A percentile compares a stretch with the other conserved stretches of the same genome.
These are phyloP conservation scores for Pycnomerus fuliginosus DNA, from an alignment of 2,888 invertebrate genomes.

Conservation along the genomic window DNA sequence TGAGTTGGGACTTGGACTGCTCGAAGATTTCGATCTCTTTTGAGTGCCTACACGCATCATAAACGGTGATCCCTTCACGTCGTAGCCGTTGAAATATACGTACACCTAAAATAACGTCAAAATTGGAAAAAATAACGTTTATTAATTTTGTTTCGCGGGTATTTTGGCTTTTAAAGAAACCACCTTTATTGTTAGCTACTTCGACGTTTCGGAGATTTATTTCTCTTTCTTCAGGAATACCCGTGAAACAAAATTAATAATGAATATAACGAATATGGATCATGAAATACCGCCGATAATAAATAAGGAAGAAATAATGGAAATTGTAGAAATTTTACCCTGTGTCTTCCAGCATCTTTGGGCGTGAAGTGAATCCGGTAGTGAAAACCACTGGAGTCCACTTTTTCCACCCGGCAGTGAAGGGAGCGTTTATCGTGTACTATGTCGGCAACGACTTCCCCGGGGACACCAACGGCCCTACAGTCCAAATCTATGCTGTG, in stretches of 20 bases:
- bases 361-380: conserved; percentile 79
- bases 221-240: too few relatives aligned
- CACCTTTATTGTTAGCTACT: too few relatives aligned
- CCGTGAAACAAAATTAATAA: too few relatives aligned
- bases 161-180: too few relatives aligned
- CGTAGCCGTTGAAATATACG: conserved; percentile 90
- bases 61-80: conserved; percentile 83
- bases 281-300: too few relatives aligned
- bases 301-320: background rate
- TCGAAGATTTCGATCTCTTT: conserved; percentile 61
- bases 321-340: conserved; percentile 50
- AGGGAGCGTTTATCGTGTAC: conserved; percentile 85
- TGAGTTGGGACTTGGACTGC: conserved; percentile 49
- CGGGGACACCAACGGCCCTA: conserved; percentile 77
- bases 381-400: conserved; percentile 66
- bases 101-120: conserved; percentile 65
- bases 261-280: too few relatives aligned
- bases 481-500: conserved; percentile 79
- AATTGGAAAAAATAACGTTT: too few relatives aligned
- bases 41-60: conserved; percentile 81
- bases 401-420: conserved; percentile 77
- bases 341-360: conserved; percentile 75
- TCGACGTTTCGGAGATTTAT: too few relatives aligned
- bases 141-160: too few relatives aligned
- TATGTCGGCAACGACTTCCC: conserved; percentile 86